Conservation (phyloP, 2,888 invertebrate species). For the Ophraella communa region DNA sequence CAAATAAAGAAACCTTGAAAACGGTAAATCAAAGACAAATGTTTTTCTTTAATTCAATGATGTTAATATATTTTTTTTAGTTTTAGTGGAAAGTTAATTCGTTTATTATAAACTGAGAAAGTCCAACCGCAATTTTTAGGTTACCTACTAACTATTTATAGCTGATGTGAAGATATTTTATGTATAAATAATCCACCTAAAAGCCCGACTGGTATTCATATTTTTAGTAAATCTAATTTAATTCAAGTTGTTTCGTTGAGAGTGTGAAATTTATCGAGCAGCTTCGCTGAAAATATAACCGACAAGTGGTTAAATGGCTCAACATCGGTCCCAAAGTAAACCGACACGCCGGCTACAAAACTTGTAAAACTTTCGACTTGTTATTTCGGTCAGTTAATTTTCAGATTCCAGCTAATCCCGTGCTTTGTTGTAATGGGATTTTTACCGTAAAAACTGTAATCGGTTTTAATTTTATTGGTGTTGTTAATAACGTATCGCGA, state of each 20-base stretch:
- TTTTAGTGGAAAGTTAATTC: too few species aligned
- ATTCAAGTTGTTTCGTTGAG: not conserved
- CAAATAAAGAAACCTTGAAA: too few species aligned
- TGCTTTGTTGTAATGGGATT: slow-evolving; percentile 26
- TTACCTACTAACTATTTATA: too few species aligned
- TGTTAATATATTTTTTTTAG: too few species aligned
- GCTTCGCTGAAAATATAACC: slow-evolving; percentile 30
- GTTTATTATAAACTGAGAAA: too few species aligned
- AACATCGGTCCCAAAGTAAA: slow-evolving; percentile 6
- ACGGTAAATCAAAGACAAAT: too few species aligned
- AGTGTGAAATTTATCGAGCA: slow-evolving; percentile 1
- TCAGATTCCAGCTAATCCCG: slow-evolving; percentile 32
- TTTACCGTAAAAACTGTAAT: slow-evolving; percentile 18
- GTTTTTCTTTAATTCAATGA: too few species aligned
- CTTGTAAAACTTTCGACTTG: slow-evolving; percentile 31
- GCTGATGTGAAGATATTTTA: too few species aligned
- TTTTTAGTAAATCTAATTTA: not conserved
- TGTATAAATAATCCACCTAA: not conserved
- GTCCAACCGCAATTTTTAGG: too few species aligned
- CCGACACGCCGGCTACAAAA: slow-evolving; percentile 14
- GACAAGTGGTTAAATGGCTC: slow-evolving; percentile 30
- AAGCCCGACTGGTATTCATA: not conserved
- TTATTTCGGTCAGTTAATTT: slow-evolving; percentile 41
- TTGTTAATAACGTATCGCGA: slow-evolving; percentile 7
- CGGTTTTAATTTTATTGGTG: slow-evolving; percentile 23